Conservation (phyloP, 1,140 invertebrate species). For the Cydia strobilella region DNA sequence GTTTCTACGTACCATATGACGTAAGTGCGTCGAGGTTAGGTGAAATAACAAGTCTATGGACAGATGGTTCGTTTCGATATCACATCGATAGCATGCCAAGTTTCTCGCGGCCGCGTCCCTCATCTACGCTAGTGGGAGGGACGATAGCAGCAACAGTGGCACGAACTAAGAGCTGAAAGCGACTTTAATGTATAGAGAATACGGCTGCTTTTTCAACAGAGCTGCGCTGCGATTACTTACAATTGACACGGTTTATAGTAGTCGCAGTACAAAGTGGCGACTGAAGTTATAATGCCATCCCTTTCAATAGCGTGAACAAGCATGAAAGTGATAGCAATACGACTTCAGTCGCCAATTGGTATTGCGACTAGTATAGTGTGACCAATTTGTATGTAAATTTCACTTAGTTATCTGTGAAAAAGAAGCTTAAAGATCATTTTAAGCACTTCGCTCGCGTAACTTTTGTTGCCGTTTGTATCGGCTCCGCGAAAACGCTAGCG, state of each 20-base stretch:
- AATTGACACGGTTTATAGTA: neutral
- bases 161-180: conserved; percentile 4
- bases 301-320: no score
- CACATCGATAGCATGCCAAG: conserved; percentile 18
- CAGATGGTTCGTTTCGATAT: neutral
- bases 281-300: no score
- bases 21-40: neutral
- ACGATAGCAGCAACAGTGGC: neutral
- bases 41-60: neutral
- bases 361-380: no score
- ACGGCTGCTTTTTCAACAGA: neutral
- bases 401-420: neutral
- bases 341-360: no score
- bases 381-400: no score
- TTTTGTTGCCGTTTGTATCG: neutral
- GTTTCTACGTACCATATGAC: neutral
- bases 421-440: neutral
- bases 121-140: conserved; percentile 6
- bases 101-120: conserved; percentile 11
- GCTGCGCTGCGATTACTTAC: neutral
- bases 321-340: no score
- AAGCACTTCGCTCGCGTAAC: neutral
- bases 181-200: neutral
- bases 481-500: conserved; percentile 14
- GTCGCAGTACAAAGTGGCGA: no score